A percentile compares a stretch with the other conserved stretches of the same genome.
phyloP scores from a whole-genome alignment of 2,888 invertebrate species.

The Lasius fuliginosus region DNA sequence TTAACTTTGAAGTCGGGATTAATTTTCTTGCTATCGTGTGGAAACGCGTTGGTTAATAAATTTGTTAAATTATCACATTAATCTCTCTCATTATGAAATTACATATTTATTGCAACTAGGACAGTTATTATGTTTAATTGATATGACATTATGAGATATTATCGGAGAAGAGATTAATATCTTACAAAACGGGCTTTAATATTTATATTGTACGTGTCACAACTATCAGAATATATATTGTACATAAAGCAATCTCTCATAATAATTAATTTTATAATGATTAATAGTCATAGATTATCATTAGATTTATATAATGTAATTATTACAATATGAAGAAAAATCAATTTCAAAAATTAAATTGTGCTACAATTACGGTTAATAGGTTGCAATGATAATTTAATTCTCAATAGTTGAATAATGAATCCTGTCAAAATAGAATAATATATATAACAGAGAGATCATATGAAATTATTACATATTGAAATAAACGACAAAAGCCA shows the following conservation, averaged over 20 bases:
- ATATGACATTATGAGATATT: not conserved
- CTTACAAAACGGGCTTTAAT: not conserved
- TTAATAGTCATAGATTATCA: not conserved
- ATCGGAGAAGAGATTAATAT: not conserved
- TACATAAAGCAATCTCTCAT: not conserved
- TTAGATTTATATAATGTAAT: slow-evolving; percentile 3
- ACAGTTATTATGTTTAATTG: not conserved
- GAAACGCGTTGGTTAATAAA: slow-evolving; percentile 11
- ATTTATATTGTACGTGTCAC: not conserved
- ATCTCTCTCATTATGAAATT: slow-evolving; percentile 19
- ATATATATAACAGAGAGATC: not conserved
- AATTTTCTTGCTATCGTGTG: slow-evolving; percentile 10
- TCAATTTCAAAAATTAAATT: not conserved
- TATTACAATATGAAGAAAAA: slow-evolving; percentile 3
- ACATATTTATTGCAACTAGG: slow-evolving; percentile 9
- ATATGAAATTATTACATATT: not conserved
- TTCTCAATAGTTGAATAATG: not conserved
- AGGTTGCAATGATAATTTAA: not conserved
- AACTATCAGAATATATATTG: not conserved
- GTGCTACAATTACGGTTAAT: no score
- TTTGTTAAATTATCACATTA: slow-evolving; percentile 2
- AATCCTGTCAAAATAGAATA: not conserved
- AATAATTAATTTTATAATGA: not conserved
- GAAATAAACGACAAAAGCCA: not conserved
- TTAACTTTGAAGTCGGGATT: slow-evolving; percentile 31